Base-by-base conservation (phyloP, 2,888 invertebrate genomes). In the Acronicta alni region DNA sequence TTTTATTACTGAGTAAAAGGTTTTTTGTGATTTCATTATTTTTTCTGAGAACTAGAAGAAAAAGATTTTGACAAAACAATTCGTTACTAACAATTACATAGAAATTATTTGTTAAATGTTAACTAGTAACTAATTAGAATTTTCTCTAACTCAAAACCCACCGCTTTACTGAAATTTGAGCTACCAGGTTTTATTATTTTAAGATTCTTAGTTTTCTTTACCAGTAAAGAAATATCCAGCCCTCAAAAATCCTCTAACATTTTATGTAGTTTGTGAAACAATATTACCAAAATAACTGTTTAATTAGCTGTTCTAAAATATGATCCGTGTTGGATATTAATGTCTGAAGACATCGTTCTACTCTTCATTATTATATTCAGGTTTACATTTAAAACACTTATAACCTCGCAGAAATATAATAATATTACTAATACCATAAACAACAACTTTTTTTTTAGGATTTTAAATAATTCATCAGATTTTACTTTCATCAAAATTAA, bases 181-280 rank as follows among this genome's bases (percentile, higher is more conserved):
- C 23, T 51, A 59, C 53, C 39, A 44, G 43, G 30, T 57, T 66
- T 54, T 38, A 54, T 52, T 57, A 71, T 43, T 69, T 30, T 51
- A 49, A 59, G 26, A 41, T 46, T 55, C 30, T 52, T 37, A 44
- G 9, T 18, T 41, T 57, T 35, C 17, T 20, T 8, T n/a, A 18
- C 30, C 60, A 35, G 30, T 17, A 4, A 56, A 49, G n/a, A 42
- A 48, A 57, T 57, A 44, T 32, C 42, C 35, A 52, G 48, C 32
- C 23, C 14, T 15, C 20, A 3, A 35, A 43, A 63, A 46, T 41
- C 26, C 2, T 38, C 12, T 44, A 12, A 56, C 15, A 44, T 55
- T n/a, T n/a, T n/a, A 3, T 26, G 1, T 5, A 20, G 3, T 61
- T 39, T 53, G 3, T 20, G 7, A 41, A 7, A 20, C 30, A 45